Evolutionary conservation across 2,888 invertebrate species (phyloP), one percentile per base, ranked within the genome.

Genomic region (Rhodophaea formosa): DNA sequence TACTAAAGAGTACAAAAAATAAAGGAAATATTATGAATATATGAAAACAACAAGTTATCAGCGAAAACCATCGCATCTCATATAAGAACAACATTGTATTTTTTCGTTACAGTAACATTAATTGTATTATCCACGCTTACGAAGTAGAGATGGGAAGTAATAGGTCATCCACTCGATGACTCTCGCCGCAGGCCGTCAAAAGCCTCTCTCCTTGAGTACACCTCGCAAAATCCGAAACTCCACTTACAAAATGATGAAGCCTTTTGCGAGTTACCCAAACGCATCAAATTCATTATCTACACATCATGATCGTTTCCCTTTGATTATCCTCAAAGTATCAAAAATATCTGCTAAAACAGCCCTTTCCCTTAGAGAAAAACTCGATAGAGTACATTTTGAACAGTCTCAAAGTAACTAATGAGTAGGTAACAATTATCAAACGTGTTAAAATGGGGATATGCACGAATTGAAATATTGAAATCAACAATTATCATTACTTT

Each of bases 1-100:
- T 74, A 87, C 89, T 91, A 91, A 90, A 91, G 90, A 91, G 91
- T 91, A 91, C 90, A 91, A 91, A 91, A 91, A 91, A 91, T 91
- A 91, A 91, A 91, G 91, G 90, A 91, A 91, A 88, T 88, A 86
- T 89, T 84, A 90, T 88, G 90, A 90, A 88, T 89, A 88, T 88
- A 88, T 88, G 88, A 88, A 90, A 90, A 88, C 91, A 91, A 91
- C 90, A 89, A 88, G 89, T 88, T 79, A 82, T 85, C 73, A 82
- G 88, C 89, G 90, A 88, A 84, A 79, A 80, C 74, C 73, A 82
- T 88, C 89, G 88, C 88, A 79, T 86, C 81, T 87, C 85, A 85
- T 89, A 88, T 88, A 90, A 86, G 90, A 89, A 88, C 90, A 90
- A 89, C 90, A 86, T 88, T 83, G 84, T 86, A 82, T 79, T 84